Conservation (phyloP, 2,888 invertebrate genomes). For the Kryphioiulus occultus region DNA sequence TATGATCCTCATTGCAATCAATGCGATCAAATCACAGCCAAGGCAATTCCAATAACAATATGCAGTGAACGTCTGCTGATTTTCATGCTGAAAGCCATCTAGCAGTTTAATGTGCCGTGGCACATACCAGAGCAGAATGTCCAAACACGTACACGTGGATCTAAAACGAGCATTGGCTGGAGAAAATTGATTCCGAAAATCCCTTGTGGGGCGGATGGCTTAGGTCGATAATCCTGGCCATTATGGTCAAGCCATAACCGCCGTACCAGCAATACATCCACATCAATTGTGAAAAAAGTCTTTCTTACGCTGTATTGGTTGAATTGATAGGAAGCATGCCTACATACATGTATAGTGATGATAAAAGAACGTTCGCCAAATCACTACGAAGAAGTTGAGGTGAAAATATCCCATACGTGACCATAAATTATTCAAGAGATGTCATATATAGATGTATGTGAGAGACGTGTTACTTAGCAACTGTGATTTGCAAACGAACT, state of each 20-base stretch:
- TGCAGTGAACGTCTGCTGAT: neutral
- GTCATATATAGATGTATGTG: no score
- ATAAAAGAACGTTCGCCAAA: neutral
- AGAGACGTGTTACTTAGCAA: no score
- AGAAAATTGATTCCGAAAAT: constrained; percentile 11
- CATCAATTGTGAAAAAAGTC: neutral
- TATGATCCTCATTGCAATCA: neutral
- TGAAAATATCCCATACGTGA: neutral
- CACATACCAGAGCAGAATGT: neutral
- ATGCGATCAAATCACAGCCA: neutral
- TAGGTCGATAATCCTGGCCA: constrained; percentile 16
- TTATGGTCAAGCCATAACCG: constrained; percentile 16
- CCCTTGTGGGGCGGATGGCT: constrained; percentile 10
- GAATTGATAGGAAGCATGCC: neutral
- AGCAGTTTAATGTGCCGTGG: neutral
- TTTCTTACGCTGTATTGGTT: neutral
- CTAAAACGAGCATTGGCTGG: neutral
- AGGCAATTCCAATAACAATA: neutral
- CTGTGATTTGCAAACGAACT: no score
- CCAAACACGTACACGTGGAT: neutral
- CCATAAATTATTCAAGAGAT: no score
- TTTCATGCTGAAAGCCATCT: neutral
- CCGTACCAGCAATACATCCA: constrained; percentile 16
- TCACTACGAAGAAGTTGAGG: neutral
- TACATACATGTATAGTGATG: neutral